phyloP scores from a whole-genome alignment of 1,140 invertebrate species.

The Camponotus pennsylvanicus region DNA sequence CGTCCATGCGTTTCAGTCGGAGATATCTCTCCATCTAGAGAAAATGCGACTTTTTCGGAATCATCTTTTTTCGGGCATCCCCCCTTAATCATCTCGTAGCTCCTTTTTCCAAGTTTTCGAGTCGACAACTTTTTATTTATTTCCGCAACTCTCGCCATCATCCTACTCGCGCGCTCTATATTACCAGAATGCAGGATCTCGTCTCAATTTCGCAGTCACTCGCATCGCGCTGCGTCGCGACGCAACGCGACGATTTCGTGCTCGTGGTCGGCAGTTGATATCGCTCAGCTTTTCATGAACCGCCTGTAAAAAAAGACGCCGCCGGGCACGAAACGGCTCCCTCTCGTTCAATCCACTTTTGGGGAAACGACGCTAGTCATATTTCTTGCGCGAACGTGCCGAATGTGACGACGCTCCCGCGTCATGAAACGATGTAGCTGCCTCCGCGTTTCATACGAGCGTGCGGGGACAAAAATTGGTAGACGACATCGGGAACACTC shows the following conservation, averaged over 20 bases:
- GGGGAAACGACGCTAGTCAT: constrained; percentile 49
- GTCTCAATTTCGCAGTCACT: constrained; percentile 44
- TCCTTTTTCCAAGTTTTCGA: not conserved
- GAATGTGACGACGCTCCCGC: constrained; percentile 49
- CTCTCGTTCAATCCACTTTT: constrained; percentile 62
- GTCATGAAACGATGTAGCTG: constrained; percentile 39
- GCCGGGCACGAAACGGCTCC: constrained; percentile 53
- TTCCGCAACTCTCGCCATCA: not conserved
- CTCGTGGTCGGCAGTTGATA: constrained; percentile 55
- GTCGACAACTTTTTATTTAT: constrained; percentile 15
- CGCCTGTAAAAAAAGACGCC: constrained; percentile 48
- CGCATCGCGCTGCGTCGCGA: not conserved
- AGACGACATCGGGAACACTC: constrained; percentile 50
- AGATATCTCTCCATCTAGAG: not conserved
- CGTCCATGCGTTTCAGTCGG: constrained; percentile 1
- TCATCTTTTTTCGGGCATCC: not conserved
- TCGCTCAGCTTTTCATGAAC: constrained; percentile 56
- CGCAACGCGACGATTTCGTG: constrained; percentile 42
- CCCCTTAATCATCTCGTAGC: not conserved
- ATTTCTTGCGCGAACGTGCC: constrained; percentile 59
- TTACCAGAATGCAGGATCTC: not conserved
- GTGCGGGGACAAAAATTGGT: constrained; percentile 33
- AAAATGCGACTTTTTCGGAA: not conserved
- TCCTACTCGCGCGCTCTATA: not conserved
- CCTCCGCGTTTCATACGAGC: constrained; percentile 34